Evolutionary conservation across 2,113 vertebrate genomes (phyloP), one percentile per base, ranked within the genome.

Genomic region (Psilopogon haemacephalus): DNA sequence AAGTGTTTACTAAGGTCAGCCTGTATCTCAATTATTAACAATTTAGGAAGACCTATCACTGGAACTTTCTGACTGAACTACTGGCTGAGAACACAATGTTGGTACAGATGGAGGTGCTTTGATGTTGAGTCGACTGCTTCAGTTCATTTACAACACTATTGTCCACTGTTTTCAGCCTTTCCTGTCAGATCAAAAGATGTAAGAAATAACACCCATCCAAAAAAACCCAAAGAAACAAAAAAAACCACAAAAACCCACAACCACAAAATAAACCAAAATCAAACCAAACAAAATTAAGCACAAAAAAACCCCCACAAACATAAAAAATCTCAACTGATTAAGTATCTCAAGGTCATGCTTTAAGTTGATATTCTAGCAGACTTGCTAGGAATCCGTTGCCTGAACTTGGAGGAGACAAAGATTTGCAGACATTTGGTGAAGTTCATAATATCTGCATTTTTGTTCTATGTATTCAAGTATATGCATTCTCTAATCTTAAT

Each of bases 401-500:
- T 33, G 24, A 63, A 17, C 11, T 32, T 5, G 5, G 21, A 11
- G 50, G 32, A 32, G 8, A 50, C 32, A 71, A 82, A 55, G 8
- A 23, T 33, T 68, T 78, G 3, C 58, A 75, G 79, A 40, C 1
- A 0, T 63, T 84, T 30, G 38, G 5, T 40, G 38, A 70, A 15
- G 19, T 70, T 75, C 18, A 7, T 38, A 11, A 9, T 1, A 0
- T 26, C 27, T 58, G 6, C 12, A 11, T 33, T 28, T 1, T 76
- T 50, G 10, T 20, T 64, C 32, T 69, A 0, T 38, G 1, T 33
- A 76, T 86, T 69, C 32, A 35, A 2, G 33, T 11, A 14, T 24
- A 7, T 67, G 32, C 68, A 1, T 37, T 52, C 44, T 82, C 23
- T 70, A 28, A 32, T 73, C 12, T n/a, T 55, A 26, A 62, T 11